These are phyloP conservation scores for Thereva unica DNA, from an alignment of 2,888 invertebrate genomes.

Conservation along the genomic window DNA sequence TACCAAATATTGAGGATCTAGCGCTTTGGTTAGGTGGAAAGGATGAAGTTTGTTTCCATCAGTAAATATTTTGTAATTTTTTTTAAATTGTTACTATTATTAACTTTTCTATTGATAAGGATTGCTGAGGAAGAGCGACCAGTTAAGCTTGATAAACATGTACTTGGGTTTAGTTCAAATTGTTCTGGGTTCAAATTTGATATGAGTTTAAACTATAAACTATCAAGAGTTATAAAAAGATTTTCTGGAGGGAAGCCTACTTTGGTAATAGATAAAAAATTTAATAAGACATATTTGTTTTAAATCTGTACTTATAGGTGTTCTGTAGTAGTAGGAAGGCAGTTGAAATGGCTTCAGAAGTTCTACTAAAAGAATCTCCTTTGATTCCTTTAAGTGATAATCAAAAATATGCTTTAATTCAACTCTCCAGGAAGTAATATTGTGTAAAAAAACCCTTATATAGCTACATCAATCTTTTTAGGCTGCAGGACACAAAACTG, in stretches of 20 bases:
- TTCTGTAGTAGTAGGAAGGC: slow-evolving; percentile 80
- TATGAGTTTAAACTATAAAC: slow-evolving; percentile 74
- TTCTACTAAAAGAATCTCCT: slow-evolving; percentile 53
- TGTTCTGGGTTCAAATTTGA: slow-evolving; percentile 75
- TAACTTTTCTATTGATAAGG: slow-evolving; percentile 55
- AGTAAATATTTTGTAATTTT: slow-evolving; percentile 35
- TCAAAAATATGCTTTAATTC: slow-evolving; percentile 57
- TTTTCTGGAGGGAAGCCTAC: slow-evolving; percentile 76
- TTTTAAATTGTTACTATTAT: background rate
- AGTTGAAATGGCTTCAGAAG: slow-evolving; percentile 69
- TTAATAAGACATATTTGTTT: slow-evolving; percentile 35
- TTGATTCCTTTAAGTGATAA: slow-evolving; percentile 38
- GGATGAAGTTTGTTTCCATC: slow-evolving; percentile 47
- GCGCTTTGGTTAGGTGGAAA: slow-evolving; percentile 71
- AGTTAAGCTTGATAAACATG: slow-evolving; percentile 71
- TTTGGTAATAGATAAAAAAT: slow-evolving; percentile 59
- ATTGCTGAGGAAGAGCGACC: slow-evolving; percentile 74
- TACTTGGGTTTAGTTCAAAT: slow-evolving; percentile 68
- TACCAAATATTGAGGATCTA: slow-evolving; percentile 77
- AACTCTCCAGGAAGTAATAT: slow-evolving; percentile 59
- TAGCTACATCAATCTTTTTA: slow-evolving; percentile 24
- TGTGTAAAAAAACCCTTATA: slow-evolving; percentile 3
- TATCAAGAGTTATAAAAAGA: slow-evolving; percentile 69
- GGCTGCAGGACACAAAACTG: slow-evolving; percentile 52
- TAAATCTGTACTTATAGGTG: slow-evolving; percentile 59